A percentile compares a stretch with the other conserved stretches of the same genome.
Evolutionary conservation across 2,888 invertebrate genomes (phyloP).

Genomic region (Dromius quadrimaculatus): DNA sequence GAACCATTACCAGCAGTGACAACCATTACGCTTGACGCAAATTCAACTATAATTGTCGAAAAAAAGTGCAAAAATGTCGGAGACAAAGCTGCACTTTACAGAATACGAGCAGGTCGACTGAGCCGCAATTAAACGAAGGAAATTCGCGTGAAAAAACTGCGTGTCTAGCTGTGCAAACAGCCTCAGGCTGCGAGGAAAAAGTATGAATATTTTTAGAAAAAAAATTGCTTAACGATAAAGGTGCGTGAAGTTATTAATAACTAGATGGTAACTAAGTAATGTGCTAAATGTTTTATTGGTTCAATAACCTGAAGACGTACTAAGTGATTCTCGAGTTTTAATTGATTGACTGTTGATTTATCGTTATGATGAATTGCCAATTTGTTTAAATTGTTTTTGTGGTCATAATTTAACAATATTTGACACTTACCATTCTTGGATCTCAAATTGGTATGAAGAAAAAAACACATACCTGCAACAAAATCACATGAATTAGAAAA

Average conservation of each 20-base stretch:
- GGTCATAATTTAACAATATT: not conserved
- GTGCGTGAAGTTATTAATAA: constrained; percentile 42
- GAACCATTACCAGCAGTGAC: constrained; percentile 41
- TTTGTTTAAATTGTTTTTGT: not conserved
- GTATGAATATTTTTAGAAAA: constrained; percentile 40
- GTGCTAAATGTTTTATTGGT: not conserved
- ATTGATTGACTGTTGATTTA: not conserved
- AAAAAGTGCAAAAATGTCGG: constrained; percentile 13
- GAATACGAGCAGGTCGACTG: constrained; percentile 13
- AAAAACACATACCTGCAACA: constrained; percentile 1
- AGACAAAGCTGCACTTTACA: constrained; percentile 15
- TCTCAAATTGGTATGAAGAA: not conserved
- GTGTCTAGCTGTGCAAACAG: constrained; percentile 45
- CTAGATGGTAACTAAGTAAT: constrained; percentile 47
- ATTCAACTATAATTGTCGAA: constrained; percentile 42
- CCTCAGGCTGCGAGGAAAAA: constrained; percentile 38
- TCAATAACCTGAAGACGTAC: constrained; percentile 7
- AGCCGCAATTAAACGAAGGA: constrained; percentile 28
- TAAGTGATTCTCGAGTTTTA: no score
- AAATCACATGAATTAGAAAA: no score
- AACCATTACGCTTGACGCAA: constrained; percentile 30
- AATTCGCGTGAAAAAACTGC: constrained; percentile 19
- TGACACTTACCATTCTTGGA: not conserved
- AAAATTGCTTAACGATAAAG: constrained; percentile 18
- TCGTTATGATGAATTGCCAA: not conserved